phyloP scores from a whole-genome alignment of 2,113 vertebrate species.

The Gymnogyps californianus region DNA sequence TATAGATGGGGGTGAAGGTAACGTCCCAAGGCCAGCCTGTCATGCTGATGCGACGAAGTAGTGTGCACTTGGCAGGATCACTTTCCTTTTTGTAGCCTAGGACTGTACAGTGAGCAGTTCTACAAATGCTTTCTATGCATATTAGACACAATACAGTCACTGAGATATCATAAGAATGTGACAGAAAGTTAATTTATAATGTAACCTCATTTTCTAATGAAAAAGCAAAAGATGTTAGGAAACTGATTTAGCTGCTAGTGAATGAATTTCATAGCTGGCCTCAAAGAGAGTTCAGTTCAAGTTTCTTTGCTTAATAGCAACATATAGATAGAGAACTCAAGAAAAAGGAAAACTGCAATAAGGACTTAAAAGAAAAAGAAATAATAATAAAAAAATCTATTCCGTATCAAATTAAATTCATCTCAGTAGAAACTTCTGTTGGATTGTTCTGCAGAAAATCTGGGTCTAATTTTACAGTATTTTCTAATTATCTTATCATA shows the following conservation, averaged over 20 bases:
- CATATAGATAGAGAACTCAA: background rate
- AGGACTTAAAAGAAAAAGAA: background rate
- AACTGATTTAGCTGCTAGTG: background rate
- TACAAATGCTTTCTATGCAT: background rate
- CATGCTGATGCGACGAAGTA: too few relatives aligned
- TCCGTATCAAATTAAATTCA: background rate
- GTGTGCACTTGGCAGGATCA: background rate
- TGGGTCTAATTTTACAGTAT: background rate
- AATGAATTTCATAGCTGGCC: background rate
- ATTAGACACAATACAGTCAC: background rate
- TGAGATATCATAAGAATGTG: background rate
- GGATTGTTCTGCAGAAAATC: background rate
- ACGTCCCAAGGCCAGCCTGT: background rate
- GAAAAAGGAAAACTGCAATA: background rate
- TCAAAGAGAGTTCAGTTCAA: background rate
- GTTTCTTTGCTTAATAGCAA: background rate
- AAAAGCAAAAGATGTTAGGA: background rate
- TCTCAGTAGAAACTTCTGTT: background rate
- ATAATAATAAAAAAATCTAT: background rate
- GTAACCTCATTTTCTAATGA: background rate
- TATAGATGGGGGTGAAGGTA: background rate
- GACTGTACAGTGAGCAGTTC: background rate
- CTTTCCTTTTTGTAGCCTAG: background rate
- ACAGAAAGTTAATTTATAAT: background rate
- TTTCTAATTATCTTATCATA: background rate